phyloP scores from a whole-genome alignment of 2,888 invertebrate genomes.

The Lasioglossum zephyrum region DNA sequence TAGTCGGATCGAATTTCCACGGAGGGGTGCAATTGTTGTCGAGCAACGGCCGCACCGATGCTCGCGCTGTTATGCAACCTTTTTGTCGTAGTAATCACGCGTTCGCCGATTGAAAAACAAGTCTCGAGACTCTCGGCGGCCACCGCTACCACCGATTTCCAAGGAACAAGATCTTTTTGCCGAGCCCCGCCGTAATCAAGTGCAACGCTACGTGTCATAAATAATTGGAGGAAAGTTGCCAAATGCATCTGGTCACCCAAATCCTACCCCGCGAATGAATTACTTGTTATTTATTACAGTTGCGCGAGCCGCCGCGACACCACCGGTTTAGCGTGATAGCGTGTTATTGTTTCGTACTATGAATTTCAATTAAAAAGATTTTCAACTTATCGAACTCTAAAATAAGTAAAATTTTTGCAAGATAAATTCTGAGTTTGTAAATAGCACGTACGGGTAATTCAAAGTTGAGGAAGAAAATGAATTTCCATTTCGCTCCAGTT shows the following conservation, averaged over 20 bases:
- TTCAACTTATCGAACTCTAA: no score
- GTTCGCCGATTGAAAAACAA: neutral
- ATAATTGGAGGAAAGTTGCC: constrained; percentile 5
- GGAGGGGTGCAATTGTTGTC: constrained; percentile 5
- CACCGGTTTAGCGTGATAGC: neutral
- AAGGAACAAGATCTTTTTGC: neutral
- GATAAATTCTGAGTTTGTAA: no score
- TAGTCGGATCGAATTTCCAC: constrained; percentile 49
- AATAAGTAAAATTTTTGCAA: no score
- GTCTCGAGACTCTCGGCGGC: neutral
- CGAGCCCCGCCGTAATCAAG: neutral
- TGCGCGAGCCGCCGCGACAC: neutral
- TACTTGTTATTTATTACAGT: neutral
- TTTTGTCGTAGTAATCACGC: constrained; percentile 16
- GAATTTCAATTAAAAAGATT: neutral
- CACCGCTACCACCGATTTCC: neutral
- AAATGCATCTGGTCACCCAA: neutral
- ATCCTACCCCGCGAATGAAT: neutral
- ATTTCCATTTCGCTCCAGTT: no score
- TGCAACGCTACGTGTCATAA: neutral
- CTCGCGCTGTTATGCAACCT: neutral
- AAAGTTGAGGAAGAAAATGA: no score
- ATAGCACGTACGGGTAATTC: no score
- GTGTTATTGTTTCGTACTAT: neutral
- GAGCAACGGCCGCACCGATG: neutral